These are phyloP conservation scores for Drosophila kanapiae DNA, from an alignment of 1,140 invertebrate genomes.

Conservation along the genomic window DNA sequence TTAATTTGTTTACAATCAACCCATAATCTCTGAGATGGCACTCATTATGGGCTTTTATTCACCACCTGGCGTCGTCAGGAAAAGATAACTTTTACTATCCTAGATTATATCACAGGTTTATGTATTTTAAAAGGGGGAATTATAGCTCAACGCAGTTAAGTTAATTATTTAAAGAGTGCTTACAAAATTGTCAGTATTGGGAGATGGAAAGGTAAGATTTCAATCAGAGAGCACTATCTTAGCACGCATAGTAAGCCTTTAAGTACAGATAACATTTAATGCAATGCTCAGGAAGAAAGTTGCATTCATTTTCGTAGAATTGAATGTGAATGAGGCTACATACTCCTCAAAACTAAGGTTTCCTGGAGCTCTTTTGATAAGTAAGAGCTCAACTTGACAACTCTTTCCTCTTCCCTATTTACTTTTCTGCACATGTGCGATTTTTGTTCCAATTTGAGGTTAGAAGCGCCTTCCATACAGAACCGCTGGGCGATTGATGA, in stretches of 20 bases:
- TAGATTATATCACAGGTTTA: not conserved
- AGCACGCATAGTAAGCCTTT: too few relatives aligned
- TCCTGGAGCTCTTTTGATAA: not conserved
- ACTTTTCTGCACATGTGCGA: constrained; percentile 22
- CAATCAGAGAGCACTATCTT: not conserved
- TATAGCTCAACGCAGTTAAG: not conserved
- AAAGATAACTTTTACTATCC: not conserved
- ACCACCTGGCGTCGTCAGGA: not conserved
- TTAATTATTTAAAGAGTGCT: not conserved
- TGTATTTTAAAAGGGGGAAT: not conserved
- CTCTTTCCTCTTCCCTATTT: constrained; percentile 3
- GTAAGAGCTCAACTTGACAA: not conserved
- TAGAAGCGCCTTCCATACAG: not conserved
- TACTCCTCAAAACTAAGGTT: not conserved
- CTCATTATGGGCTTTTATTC: constrained; percentile 4
- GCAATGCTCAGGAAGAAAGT: not conserved
- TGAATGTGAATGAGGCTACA: not conserved
- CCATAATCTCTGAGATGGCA: constrained; percentile 15
- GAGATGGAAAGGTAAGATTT: not conserved
- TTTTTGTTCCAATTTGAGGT: constrained; percentile 25
- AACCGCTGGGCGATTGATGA: constrained; percentile 22
- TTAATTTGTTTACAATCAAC: constrained; percentile 40
- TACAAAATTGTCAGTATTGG: not conserved
- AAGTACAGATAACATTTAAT: not conserved
- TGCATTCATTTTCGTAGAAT: not conserved